A percentile compares a stretch with the other conserved stretches of the same genome.
Evolutionary conservation across 2,797 vertebrate species (phyloP).

Genomic region (Tadarida brasiliensis): DNA sequence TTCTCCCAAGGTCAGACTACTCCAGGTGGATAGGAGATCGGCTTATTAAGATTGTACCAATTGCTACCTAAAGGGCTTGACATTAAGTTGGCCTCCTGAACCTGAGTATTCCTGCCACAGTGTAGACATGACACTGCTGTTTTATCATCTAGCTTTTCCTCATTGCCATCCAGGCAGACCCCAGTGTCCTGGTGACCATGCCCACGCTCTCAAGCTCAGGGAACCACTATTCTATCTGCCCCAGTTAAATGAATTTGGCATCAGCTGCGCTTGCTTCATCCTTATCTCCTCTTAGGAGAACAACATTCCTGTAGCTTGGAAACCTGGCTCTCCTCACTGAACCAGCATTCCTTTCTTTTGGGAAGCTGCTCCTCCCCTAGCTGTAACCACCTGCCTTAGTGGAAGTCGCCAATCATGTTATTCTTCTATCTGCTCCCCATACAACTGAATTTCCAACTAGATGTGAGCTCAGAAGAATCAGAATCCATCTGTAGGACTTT

Average conservation of each 20-base stretch:
- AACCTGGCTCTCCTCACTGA: background rate
- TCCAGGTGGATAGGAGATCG: too few species aligned
- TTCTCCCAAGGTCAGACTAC: background rate
- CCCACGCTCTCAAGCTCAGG: background rate
- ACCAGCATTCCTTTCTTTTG: background rate
- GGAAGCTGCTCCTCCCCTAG: background rate
- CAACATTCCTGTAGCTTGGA: background rate
- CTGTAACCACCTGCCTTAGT: background rate
- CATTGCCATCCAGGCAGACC: background rate
- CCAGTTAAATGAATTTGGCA: conserved; percentile 11
- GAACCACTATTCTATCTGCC: background rate
- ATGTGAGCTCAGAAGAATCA: background rate
- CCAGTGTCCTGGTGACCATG: background rate
- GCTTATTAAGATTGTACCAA: background rate
- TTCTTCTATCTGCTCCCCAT: background rate
- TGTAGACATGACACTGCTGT: background rate
- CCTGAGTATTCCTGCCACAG: background rate
- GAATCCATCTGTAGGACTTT: background rate
- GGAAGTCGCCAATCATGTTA: background rate
- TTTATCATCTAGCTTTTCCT: background rate
- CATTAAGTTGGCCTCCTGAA: background rate
- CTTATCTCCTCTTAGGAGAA: background rate
- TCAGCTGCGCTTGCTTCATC: background rate
- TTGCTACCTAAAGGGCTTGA: background rate
- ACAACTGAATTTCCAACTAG: background rate